phyloP scores from a whole-genome alignment of 2,888 invertebrate species.

The Heliconius charithonia region DNA sequence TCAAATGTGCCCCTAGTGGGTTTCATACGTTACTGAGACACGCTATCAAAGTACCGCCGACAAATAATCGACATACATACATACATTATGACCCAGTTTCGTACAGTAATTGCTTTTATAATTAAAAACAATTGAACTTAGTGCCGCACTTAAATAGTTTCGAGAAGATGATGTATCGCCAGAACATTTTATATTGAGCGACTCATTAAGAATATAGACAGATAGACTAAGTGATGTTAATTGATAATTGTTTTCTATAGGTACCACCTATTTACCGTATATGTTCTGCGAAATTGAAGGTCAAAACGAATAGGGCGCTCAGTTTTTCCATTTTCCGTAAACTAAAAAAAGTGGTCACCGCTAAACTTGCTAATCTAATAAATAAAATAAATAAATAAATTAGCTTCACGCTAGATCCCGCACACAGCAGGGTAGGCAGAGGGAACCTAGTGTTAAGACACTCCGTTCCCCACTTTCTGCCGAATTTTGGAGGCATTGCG shows the following conservation, averaged over 20 bases:
- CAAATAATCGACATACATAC: constrained; percentile 10
- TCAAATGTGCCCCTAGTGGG: neutral
- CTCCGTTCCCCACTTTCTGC: no score
- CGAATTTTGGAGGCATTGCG: no score
- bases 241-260: neutral
- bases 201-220: constrained; percentile 10
- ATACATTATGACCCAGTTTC: constrained; percentile 31
- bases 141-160: constrained; percentile 13
- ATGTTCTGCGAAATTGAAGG: neutral
- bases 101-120: constrained; percentile 30
- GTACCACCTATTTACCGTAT: neutral
- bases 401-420: no score
- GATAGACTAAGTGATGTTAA: constrained; percentile 3
- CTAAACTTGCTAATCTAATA: no score
- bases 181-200: neutral
- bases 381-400: no score
- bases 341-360: no score
- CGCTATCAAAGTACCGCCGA: constrained; percentile 15
- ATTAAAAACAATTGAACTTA: constrained; percentile 34
- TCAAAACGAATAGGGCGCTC: neutral
- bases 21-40: neutral
- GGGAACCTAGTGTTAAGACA: no score
- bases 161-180: constrained; percentile 13
- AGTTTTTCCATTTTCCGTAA: no score
- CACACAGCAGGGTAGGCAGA: no score